Evolutionary conservation across 2,113 vertebrate species (phyloP).

Genomic region (Laticauda colubrina): DNA sequence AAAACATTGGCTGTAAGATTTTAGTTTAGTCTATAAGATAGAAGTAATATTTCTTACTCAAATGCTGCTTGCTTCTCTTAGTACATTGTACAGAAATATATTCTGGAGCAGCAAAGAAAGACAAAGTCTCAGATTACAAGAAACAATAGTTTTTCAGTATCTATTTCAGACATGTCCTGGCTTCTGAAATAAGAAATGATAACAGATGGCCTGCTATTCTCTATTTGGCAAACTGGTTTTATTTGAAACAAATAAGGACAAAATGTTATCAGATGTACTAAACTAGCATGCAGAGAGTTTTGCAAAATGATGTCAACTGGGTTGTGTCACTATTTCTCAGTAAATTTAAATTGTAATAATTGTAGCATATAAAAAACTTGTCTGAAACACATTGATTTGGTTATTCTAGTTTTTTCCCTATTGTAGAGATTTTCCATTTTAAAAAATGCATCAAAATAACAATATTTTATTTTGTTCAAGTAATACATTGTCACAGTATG

Average conservation of each 20-base stretch:
- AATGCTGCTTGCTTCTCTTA: constrained; percentile 1
- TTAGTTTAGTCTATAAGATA: background rate
- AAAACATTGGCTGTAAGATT: background rate
- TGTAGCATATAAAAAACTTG: constrained; percentile 1
- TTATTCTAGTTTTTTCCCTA: constrained; percentile 16
- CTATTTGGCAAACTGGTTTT: constrained; percentile 31
- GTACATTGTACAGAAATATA: constrained; percentile 1
- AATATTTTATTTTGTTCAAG: background rate
- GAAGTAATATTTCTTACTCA: background rate
- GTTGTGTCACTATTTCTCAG: background rate
- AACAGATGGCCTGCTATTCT: constrained; percentile 35
- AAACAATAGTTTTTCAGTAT: constrained; percentile 23
- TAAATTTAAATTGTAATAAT: background rate
- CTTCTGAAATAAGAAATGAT: constrained; percentile 48
- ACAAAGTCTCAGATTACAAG: constrained; percentile 11
- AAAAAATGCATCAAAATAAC: accelerated
- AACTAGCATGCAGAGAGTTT: constrained; percentile 5
- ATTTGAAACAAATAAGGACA: constrained; percentile 27
- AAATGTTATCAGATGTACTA: constrained; percentile 19
- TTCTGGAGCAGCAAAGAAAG: constrained; percentile 26
- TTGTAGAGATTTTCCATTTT: background rate
- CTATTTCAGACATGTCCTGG: constrained; percentile 27
- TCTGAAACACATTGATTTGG: constrained; percentile 19
- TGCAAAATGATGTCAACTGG: constrained; percentile 16
- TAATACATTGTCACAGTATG: constrained; percentile 2